Conservation (phyloP, 2,797 vertebrate species). For the Onychomys arenicola region DNA sequence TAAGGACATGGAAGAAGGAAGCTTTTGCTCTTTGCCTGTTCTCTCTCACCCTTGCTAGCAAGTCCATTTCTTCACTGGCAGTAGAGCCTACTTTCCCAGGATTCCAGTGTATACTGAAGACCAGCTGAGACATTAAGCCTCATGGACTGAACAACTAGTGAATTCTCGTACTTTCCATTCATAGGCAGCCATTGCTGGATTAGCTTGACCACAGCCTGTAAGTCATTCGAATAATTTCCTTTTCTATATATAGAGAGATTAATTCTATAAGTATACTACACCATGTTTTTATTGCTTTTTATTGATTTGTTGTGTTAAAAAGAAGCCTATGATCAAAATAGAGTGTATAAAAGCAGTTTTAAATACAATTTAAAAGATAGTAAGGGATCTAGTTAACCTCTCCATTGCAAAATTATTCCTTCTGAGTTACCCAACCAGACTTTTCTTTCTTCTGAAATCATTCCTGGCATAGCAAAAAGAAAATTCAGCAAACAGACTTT, state of each 20-base stretch:
- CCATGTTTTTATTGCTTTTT: background rate
- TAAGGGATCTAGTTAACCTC: background rate
- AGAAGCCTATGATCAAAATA: background rate
- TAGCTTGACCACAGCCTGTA: background rate
- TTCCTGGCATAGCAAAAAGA: slow-evolving; percentile 29
- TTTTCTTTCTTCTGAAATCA: slow-evolving; percentile 25
- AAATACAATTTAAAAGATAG: background rate
- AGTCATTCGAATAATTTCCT: background rate
- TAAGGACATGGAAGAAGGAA: too few relatives aligned
- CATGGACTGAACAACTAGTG: background rate
- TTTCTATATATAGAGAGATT: background rate
- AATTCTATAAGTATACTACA: too few relatives aligned
- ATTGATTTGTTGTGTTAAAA: background rate
- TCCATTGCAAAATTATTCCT: slow-evolving; percentile 26
- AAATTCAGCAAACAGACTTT: slow-evolving; percentile 2
- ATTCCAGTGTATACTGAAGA: background rate
- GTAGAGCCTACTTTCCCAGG: too few relatives aligned
- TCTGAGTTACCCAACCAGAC: background rate
- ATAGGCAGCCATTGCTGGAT: background rate
- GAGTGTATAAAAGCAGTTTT: background rate
- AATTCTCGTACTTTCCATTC: background rate
- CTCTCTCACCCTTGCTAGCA: background rate
- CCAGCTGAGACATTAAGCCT: background rate
- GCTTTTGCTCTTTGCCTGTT: background rate
- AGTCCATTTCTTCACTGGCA: background rate